Evolutionary conservation across 2,797 vertebrate genomes (phyloP), one percentile per base, ranked within the genome.

Genomic region (Sternarchorhynchus goeldii): DNA sequence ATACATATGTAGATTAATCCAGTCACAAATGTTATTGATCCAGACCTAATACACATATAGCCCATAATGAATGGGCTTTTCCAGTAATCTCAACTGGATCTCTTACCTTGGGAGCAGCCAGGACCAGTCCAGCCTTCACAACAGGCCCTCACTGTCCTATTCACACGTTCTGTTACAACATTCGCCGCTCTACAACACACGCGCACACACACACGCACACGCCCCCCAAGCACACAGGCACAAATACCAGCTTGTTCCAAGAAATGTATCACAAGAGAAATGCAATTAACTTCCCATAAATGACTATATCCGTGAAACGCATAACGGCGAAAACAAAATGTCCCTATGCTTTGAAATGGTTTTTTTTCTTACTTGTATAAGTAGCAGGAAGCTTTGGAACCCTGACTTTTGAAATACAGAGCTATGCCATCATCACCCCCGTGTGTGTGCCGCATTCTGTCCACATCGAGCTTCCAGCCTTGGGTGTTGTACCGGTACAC

Each of bases 71-170:
- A 4, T 59, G 20, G 7, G 10, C 12, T 12, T 60, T 25, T 12
- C 12, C 10, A 12, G 20, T 60, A 60, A 5, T 34, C 3, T 12
- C 45, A 50, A 16, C 29, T 70, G 14, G 18, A 55, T 36, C 31
- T 50, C 86, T 90, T 84, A 96, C 96, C 94, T 34, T 95, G 90
- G 0, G 92, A 90, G 87, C 96, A 97, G 60, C 20, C 92, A 1
- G 90, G 63, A 0, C 95, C 96, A 0, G 81, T 91, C 95, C 95
- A 98, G 18, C 96, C 96, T 6, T 92, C 94, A 60, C 96, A 98
- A 82, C 96, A 97, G 0, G 77, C 66, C 0, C 82, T 90, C 75
- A 92, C 88, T 0, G 94, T 96, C 66, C 84, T 91, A 87, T 95
- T 96, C 85, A 92, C 81, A 1, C 31, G 58, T 63, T 90, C 84